These are phyloP conservation scores for Anthophora plumipes DNA, from an alignment of 2,888 invertebrate species.

Conservation along the genomic window DNA sequence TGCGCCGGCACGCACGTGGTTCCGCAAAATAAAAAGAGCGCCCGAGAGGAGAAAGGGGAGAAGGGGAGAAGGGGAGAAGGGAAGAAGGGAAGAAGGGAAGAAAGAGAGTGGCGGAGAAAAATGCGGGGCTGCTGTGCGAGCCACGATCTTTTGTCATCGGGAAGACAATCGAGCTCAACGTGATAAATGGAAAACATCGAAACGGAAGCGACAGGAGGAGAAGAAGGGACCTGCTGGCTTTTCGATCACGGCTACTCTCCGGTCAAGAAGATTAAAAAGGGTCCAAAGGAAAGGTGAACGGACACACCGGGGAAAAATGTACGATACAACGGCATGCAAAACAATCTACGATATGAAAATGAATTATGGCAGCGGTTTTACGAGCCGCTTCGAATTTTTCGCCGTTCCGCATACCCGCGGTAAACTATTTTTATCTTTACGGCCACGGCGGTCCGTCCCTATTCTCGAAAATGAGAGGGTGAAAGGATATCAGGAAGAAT, in stretches of 20 bases:
- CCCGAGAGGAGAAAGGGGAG: constrained; percentile 1
- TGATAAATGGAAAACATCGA: constrained; percentile 67
- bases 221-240: too few species aligned
- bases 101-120: constrained; percentile 48
- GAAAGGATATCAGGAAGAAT: constrained; percentile 50
- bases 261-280: background rate
- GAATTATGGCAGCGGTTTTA: constrained; percentile 51
- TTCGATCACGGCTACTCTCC: background rate
- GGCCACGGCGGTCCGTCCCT: constrained; percentile 32
- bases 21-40: constrained; percentile 74
- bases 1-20: constrained; percentile 81
- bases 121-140: constrained; percentile 44
- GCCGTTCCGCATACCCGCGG: constrained; percentile 43
- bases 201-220: constrained; percentile 4
- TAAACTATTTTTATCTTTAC: constrained; percentile 62
- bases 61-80: background rate
- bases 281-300: background rate
- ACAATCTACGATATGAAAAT: constrained; percentile 55
- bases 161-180: constrained; percentile 61
- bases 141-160: constrained; percentile 69
- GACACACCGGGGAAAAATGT: background rate
- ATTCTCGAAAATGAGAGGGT: constrained; percentile 45
- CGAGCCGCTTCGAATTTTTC: constrained; percentile 54
- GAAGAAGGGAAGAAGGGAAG: too few species aligned
- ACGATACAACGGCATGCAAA: constrained; percentile 18